Evolutionary conservation across 2,888 invertebrate species (phyloP).

Genomic region (Spodoptera littoralis): DNA sequence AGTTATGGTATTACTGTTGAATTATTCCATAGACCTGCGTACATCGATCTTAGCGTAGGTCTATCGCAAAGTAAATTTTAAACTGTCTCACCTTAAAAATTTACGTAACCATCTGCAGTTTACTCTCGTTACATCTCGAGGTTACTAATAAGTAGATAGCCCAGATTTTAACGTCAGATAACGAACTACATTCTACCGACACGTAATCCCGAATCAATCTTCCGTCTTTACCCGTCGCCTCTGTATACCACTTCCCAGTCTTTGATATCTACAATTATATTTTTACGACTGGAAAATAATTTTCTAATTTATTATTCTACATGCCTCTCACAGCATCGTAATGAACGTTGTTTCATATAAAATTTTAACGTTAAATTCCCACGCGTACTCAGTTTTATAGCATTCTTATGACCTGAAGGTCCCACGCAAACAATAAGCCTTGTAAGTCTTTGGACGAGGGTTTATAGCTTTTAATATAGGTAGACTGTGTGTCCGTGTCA

Average conservation of each 20-base stretch:
- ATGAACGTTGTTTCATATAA: slow-evolving; percentile 9
- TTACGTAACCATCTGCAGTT: no score
- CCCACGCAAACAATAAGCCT: slow-evolving; percentile 5
- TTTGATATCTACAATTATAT: slow-evolving; percentile 15
- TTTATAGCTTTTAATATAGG: neutral
- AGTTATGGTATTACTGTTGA: no score
- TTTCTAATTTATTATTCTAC: slow-evolving; percentile 6
- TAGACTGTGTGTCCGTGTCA: no score
- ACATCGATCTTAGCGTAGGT: no score
- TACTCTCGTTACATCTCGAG: no score
- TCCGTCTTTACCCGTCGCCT: slow-evolving; percentile 18
- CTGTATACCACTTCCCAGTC: slow-evolving; percentile 11
- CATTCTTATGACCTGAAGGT: slow-evolving; percentile 15
- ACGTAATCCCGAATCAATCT: slow-evolving; percentile 29
- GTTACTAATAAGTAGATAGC: neutral
- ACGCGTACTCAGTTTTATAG: slow-evolving; percentile 23
- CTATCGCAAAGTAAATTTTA: no score
- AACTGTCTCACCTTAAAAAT: neutral
- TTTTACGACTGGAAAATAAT: neutral
- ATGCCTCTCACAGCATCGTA: slow-evolving; percentile 13
- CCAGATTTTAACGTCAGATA: slow-evolving; percentile 19
- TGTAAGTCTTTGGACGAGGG: neutral
- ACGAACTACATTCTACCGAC: slow-evolving; percentile 12
- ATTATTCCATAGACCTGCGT: no score
- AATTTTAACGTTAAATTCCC: slow-evolving; percentile 7